These are phyloP conservation scores for Dolichallabes microphthalmus DNA, from an alignment of 2,113 vertebrate genomes.

Conservation along the genomic window DNA sequence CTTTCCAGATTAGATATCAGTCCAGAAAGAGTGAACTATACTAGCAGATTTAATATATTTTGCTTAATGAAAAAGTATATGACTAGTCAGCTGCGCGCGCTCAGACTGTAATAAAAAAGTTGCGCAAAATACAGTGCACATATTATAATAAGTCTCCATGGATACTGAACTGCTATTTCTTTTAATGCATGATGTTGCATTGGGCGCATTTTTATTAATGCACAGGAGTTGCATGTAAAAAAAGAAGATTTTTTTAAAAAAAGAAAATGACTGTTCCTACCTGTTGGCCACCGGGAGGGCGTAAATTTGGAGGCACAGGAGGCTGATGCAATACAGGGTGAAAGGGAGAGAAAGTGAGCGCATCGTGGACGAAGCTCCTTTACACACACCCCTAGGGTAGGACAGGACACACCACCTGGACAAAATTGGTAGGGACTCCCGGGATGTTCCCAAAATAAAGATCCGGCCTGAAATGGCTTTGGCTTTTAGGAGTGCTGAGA, in stretches of 20 bases:
- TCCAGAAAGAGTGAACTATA: background rate
- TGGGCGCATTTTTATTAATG: too few relatives aligned
- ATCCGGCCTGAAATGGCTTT: conserved; percentile 9
- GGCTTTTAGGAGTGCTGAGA: background rate
- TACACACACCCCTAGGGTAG: conserved; percentile 51
- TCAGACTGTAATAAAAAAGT: background rate
- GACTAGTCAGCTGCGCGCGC: background rate
- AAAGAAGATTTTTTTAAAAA: background rate
- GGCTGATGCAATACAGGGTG: conserved; percentile 75
- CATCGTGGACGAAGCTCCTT: conserved; percentile 65
- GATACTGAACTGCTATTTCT: background rate
- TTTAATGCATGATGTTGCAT: background rate
- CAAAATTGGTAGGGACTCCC: background rate
- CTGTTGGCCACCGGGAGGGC: conserved; percentile 64
- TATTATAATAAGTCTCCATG: background rate
- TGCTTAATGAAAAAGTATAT: background rate
- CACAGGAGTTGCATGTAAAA: background rate
- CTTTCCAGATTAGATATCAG: background rate
- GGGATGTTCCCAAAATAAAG: conserved; percentile 8
- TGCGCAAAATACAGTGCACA: background rate
- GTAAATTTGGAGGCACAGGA: conserved; percentile 65
- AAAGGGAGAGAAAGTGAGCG: conserved; percentile 63
- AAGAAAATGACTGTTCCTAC: conserved; percentile 52
- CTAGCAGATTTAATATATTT: background rate
- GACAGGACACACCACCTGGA: conserved; percentile 49